A percentile compares a stretch with the other conserved stretches of the same genome.
Evolutionary conservation across 1,140 invertebrate genomes (phyloP).

Genomic region (Octopus bimaculoides): DNA sequence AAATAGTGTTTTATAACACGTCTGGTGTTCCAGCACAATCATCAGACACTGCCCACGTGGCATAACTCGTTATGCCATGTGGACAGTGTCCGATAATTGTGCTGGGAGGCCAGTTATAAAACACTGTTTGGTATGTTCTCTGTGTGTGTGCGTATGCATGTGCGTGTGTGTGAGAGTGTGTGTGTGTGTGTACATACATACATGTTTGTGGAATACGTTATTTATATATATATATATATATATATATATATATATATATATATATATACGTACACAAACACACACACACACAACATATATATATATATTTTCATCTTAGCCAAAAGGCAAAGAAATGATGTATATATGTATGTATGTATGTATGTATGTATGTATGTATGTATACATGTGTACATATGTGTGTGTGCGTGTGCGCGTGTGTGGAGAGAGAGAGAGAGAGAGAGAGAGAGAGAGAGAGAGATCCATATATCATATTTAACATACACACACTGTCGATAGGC

Average conservation of each 20-base stretch:
- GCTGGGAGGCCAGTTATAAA: too few species aligned
- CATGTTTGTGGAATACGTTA: neutral
- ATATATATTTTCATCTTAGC: neutral
- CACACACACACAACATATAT: neutral
- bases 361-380: neutral
- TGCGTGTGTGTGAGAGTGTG: neutral
- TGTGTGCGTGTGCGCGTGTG: neutral
- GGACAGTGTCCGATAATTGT: too few species aligned
- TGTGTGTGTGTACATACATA: neutral
- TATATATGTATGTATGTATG: neutral
- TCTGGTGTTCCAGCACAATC: too few species aligned
- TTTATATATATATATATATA: constrained; percentile 1
- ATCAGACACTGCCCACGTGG: too few species aligned
- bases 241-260: constrained; percentile 4
- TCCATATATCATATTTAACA: too few species aligned
- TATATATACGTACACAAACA: neutral
- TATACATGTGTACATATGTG: neutral
- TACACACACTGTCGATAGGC: too few species aligned
- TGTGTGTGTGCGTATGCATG: neutral
- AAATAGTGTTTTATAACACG: too few species aligned
- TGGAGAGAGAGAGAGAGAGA: neutral
- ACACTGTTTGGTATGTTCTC: too few species aligned
- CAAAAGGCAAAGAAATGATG: neutral
- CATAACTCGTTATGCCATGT: too few species aligned
- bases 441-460: too few species aligned